Evolutionary conservation across 2,797 vertebrate genomes (phyloP).

Genomic region (Denticeps clupeoides): DNA sequence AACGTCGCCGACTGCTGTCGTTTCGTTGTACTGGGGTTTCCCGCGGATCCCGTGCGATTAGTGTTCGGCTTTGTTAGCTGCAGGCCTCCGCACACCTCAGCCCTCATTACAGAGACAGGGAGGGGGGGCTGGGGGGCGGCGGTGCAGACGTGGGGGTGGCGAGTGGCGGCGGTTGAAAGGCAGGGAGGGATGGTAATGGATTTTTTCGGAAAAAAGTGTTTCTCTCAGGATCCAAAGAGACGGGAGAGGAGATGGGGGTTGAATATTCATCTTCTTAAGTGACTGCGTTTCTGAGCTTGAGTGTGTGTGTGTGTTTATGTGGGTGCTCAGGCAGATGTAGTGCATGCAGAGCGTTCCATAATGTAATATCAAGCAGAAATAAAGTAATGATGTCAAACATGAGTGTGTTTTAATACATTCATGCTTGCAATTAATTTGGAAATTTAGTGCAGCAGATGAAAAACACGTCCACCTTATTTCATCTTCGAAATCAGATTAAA

Average conservation of each 20-base stretch:
- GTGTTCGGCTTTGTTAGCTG: no score
- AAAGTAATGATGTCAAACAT: no score
- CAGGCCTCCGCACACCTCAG: background rate
- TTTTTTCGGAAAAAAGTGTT: background rate
- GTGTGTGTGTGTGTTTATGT: slow-evolving; percentile 1
- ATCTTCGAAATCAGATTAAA: no score
- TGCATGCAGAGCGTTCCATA: no score
- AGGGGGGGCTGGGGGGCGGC: background rate
- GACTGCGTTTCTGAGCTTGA: slow-evolving; percentile 19
- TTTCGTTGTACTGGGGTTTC: no score
- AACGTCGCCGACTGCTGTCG: no score
- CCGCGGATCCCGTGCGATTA: no score
- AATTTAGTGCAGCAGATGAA: background rate
- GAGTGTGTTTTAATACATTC: slow-evolving; percentile 10
- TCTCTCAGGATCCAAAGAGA: background rate
- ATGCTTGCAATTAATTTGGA: background rate
- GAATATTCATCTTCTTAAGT: slow-evolving; percentile 38
- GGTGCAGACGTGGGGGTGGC: slow-evolving; percentile 5
- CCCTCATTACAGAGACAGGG: background rate
- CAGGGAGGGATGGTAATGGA: slow-evolving; percentile 12
- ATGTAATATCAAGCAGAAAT: no score
- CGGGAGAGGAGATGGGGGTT: slow-evolving; percentile 16
- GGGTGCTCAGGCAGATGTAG: no score
- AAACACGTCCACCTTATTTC: background rate
- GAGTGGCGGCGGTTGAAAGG: slow-evolving; percentile 12